Evolutionary conservation across 2,113 vertebrate species (phyloP).

Genomic region (Paramormyrops kingsleyae): DNA sequence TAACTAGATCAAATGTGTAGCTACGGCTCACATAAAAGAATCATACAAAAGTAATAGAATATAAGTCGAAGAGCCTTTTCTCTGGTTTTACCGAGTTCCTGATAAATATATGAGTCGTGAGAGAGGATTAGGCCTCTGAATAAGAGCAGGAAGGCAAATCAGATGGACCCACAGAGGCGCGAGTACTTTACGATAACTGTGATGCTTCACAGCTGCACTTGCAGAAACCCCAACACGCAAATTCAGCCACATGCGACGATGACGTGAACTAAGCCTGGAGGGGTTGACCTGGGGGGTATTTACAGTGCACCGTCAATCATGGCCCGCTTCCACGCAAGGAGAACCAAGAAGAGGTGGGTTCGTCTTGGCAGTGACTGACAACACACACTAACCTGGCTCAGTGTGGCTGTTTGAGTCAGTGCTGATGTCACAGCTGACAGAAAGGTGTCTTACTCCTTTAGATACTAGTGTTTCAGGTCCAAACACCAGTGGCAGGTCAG

Average conservation of each 20-base stretch:
- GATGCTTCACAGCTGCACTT: not conserved
- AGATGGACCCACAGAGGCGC: not conserved
- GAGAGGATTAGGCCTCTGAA: not conserved
- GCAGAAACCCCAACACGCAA: not conserved
- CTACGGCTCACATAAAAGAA: not conserved
- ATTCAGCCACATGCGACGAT: not conserved
- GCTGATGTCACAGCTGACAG: not conserved
- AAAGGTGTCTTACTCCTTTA: not conserved
- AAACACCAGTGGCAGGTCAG: not conserved
- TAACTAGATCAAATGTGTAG: not conserved
- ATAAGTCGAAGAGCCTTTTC: not conserved
- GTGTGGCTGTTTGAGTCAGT: not conserved
- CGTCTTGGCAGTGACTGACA: not conserved
- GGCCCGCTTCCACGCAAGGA: not conserved
- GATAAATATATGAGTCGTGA: not conserved
- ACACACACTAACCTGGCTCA: not conserved
- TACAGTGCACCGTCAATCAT: not conserved
- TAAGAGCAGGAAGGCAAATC: not conserved
- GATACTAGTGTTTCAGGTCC: not conserved
- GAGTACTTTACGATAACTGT: not conserved
- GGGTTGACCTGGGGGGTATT: not conserved
- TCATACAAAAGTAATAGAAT: not conserved
- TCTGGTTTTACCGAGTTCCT: not conserved
- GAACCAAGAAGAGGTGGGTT: not conserved
- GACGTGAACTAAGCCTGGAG: not conserved